phyloP scores from a whole-genome alignment of 2,113 vertebrate genomes.

The Nerophis lumbriciformis region DNA sequence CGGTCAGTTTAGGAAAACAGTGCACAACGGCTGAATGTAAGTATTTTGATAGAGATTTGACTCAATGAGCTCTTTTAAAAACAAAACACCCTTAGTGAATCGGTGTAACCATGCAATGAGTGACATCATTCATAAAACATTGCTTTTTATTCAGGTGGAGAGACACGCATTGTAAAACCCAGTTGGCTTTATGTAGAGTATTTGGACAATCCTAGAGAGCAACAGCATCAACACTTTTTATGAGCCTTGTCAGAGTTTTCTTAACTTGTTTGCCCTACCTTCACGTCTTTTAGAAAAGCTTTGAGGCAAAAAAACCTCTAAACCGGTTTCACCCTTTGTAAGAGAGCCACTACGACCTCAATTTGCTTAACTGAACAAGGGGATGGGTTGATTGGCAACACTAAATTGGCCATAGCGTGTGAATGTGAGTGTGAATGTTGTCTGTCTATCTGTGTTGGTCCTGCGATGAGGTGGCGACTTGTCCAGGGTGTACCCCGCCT shows the following conservation, averaged over 20 bases:
- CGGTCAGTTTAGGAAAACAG: neutral
- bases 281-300: constrained; percentile 7
- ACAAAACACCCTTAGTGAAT: neutral
- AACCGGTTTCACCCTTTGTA: neutral
- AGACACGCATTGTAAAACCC: constrained; percentile 21
- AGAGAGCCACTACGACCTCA: constrained; percentile 7
- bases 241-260: constrained; percentile 7
- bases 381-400: no score
- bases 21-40: neutral
- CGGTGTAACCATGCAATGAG: neutral
- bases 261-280: constrained; percentile 4
- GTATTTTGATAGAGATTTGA: neutral
- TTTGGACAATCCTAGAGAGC: constrained; percentile 16
- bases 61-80: neutral
- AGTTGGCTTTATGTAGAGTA: constrained; percentile 35
- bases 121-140: neutral
- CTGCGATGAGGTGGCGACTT: no score
- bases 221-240: constrained; percentile 3
- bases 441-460: no score
- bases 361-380: constrained; percentile 1
- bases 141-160: neutral
- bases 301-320: neutral
- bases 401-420: no score
- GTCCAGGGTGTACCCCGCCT: no score
- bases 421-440: no score